Evolutionary conservation across 2,797 vertebrate species (phyloP), one percentile per base, ranked within the genome.

Genomic region (Hylomyscus alleni): DNA sequence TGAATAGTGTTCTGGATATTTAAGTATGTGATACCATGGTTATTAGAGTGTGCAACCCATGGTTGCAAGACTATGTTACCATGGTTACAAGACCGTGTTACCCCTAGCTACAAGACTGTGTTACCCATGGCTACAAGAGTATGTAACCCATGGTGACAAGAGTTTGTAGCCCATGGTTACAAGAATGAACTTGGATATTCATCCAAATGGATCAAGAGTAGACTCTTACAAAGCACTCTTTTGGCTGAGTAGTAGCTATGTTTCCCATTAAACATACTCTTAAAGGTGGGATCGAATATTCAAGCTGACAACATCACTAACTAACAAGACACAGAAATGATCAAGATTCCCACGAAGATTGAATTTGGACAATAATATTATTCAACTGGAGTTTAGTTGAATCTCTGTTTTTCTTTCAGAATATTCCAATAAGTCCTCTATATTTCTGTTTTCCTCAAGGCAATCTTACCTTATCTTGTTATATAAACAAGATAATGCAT

Each of bases 351-450:
- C 69, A 40, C 11, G 40, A 69, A 93, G 26, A 94, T 50, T 67
- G 3, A 47, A 91, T 77, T 67, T 93, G 40, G 12, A 52, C 67
- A 50, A 86, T 44, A 44, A 44, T 44, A 44, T 44, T 44, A 44
- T 73, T 87, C 77, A 91, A 81, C 24, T 14, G 72, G 15, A 40
- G 85, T 93, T 58, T 47, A 75, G 60, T 65, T 93, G 54, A 93
- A 82, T 80, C 52, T 83, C 52, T 83, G 2, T 77, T 54, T 93
- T 91, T 91, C 13, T n/a, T 95, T 96, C 40, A 92, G 69, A 83
- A 80, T 37, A 89, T 67, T 86, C 37, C 1, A 52, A 56, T 31
- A 65, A 83, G 11, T 65, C 84, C 29, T 86, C 75, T 90, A 0
- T 26, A 88, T 78, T 47, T 95, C 78, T 58, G 31, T 29, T 29